Base-by-base conservation (phyloP, 1,140 invertebrate species). In the Drosophila melanica region DNA sequence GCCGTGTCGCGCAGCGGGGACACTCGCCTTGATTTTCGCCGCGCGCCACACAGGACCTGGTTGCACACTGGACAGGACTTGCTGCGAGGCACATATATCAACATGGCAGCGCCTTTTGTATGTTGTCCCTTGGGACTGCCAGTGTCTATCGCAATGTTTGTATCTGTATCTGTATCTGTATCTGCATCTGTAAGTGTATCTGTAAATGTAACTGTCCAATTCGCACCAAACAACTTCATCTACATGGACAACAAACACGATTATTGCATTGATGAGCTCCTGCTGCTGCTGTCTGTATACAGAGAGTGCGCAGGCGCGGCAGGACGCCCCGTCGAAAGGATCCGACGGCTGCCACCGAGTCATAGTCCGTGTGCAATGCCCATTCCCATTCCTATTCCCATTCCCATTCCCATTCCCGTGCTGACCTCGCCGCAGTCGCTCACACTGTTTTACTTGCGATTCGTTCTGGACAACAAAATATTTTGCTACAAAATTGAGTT, bases 241-340 rank as follows among this genome's bases (percentile, higher is more conserved):
- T 68, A 54, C 59, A 75, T 54, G 67, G 60, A 68, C 78, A 84
- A 79, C 75, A 68, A 74, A 86, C 82, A 81, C 76, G 84, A 87
- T 87, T 89, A 87, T 87, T 89, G 84, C 84, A 77, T 87, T 87
- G 84, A 89, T 90, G 90, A 91, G 90, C 85, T 91, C 90, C 90
- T 91, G 90, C 89, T 90, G 90, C 79, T 91, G 65, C 74, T 90
- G 90, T 85, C 76, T 77, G 73, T 73, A 89, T 65, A 87, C 73
- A 87, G 59, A 75, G 71, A 75, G 66, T 79, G 75, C 76, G 70
- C 77, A 78, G 47, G 53, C 80, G 16, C 81, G n/a, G 58, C 81
- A 76, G 76, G 81, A 73, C 47, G 57, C 27, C 76, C 53, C 55
- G 54, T 53, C 41, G 37, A 23, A 70, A 68, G 64, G 64, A 73